phyloP scores from a whole-genome alignment of 35 echinoderm and acorn worm species.

The Apostichopus japonicus region DNA sequence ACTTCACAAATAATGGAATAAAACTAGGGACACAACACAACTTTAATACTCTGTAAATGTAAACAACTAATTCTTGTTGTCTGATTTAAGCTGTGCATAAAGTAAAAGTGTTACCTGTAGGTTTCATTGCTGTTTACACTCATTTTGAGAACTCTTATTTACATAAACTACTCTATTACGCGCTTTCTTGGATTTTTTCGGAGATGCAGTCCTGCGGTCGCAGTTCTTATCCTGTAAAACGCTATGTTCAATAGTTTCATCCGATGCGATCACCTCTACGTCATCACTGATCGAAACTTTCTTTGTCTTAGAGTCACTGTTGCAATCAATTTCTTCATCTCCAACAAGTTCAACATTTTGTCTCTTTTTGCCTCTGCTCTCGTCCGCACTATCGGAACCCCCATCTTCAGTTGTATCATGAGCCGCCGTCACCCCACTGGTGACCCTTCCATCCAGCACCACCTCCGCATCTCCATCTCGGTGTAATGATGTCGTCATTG shows the following conservation, averaged over 20 bases:
- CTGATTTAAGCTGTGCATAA: too few species aligned
- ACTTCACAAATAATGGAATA: too few species aligned
- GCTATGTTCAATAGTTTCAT: background rate
- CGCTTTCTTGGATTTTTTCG: background rate
- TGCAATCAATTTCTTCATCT: background rate
- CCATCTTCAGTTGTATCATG: background rate
- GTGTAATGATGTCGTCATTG: background rate
- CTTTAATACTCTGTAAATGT: too few species aligned
- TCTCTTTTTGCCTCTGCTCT: background rate
- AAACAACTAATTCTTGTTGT: too few species aligned
- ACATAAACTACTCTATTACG: background rate
- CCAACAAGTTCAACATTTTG: background rate
- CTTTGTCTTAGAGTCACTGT: background rate
- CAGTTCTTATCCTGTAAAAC: background rate
- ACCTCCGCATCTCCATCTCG: background rate
- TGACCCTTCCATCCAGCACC: background rate
- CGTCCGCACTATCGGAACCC: background rate
- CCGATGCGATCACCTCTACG: slow-evolving; percentile 45
- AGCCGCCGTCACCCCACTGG: background rate
- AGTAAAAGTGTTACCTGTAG: too few species aligned
- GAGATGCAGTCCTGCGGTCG: background rate
- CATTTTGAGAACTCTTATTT: slow-evolving; percentile 19
- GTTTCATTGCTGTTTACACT: slow-evolving; percentile 52
- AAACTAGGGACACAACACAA: too few species aligned
- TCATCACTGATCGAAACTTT: slow-evolving; percentile 36